Conservation (phyloP, 2,888 invertebrate genomes). For the Pandemis heparana region DNA sequence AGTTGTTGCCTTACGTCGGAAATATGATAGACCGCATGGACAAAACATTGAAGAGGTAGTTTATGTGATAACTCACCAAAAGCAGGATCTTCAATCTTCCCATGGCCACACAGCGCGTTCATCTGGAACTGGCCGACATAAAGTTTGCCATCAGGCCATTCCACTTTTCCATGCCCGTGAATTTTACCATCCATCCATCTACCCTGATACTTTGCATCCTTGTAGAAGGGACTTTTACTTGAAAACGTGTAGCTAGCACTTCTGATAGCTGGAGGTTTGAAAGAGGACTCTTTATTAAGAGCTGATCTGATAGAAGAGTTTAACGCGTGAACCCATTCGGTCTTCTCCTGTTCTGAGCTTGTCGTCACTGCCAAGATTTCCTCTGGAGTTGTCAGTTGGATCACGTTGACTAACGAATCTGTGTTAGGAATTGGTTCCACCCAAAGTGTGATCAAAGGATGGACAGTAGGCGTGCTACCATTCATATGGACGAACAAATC, state of each 20-base stretch:
- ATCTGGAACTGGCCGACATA: constrained; percentile 93
- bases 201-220: constrained; percentile 92
- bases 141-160: constrained; percentile 92
- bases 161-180: constrained; percentile 93
- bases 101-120: constrained; percentile 90
- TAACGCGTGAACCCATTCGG: constrained; percentile 92
- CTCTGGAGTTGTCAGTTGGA: constrained; percentile 92
- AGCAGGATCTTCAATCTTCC: constrained; percentile 88
- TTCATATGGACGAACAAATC: constrained; percentile 92
- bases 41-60: not conserved
- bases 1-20: not conserved
- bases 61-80: constrained; percentile 73
- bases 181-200: constrained; percentile 93
- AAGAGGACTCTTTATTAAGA: constrained; percentile 86
- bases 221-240: constrained; percentile 88
- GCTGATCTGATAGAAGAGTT: constrained; percentile 90
- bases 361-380: constrained; percentile 90
- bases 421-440: constrained; percentile 90
- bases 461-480: constrained; percentile 87
- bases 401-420: constrained; percentile 87
- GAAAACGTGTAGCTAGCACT: constrained; percentile 90
- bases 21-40: not conserved
- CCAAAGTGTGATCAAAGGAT: constrained; percentile 92
- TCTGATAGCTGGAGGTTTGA: constrained; percentile 89
- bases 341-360: constrained; percentile 88